Percentiles rank a stretch among this genome's conserved stretches.
phyloP scores from a whole-genome alignment of 2,113 vertebrate genomes.

The Pagrus major region DNA sequence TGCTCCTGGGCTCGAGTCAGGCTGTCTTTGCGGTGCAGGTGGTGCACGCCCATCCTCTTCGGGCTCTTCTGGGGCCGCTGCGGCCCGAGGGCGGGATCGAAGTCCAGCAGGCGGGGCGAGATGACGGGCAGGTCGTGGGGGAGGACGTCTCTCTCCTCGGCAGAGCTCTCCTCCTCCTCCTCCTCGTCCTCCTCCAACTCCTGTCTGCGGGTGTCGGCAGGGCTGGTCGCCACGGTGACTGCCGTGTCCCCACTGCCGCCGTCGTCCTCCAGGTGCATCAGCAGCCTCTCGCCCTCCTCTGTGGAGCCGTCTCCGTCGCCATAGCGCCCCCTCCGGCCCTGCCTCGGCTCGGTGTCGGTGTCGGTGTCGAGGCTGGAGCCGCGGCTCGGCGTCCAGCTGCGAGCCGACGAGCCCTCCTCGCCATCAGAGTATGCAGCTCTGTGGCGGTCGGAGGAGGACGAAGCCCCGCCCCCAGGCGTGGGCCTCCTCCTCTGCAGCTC shows the following conservation, averaged over 20 bases:
- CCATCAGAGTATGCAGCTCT: slow-evolving; percentile 82
- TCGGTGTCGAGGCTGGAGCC: slow-evolving; percentile 90
- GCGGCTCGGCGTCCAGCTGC: slow-evolving; percentile 88
- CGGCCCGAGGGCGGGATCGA: slow-evolving; percentile 57
- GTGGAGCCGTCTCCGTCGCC: slow-evolving; percentile 71
- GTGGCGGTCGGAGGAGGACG: slow-evolving; percentile 13
- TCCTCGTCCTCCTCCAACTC: slow-evolving; percentile 78
- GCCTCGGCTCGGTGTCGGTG: slow-evolving; percentile 78
- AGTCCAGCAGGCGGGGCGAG: slow-evolving; percentile 74
- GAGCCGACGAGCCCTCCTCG: slow-evolving; percentile 86
- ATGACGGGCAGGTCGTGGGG: slow-evolving; percentile 79
- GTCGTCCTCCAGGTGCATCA: slow-evolving; percentile 76
- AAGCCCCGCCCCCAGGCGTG: slow-evolving; percentile 47
- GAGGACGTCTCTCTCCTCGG: slow-evolving; percentile 87
- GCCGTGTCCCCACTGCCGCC: slow-evolving; percentile 64
- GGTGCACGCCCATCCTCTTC: slow-evolving; percentile 97
- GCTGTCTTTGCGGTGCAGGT: slow-evolving; percentile 97
- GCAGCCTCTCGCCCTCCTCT: slow-evolving; percentile 83
- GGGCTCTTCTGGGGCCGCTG: slow-evolving; percentile 91
- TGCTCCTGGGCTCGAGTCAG: slow-evolving; percentile 96
- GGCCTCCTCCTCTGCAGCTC: slow-evolving; percentile 86
- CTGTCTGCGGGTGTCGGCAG: slow-evolving; percentile 56
- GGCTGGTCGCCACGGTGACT: slow-evolving; percentile 63
- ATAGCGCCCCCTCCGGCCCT: slow-evolving; percentile 79
- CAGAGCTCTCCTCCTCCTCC: slow-evolving; percentile 66